Evolutionary conservation across 2,113 vertebrate species (phyloP).

Genomic region (Psophia crepitans): DNA sequence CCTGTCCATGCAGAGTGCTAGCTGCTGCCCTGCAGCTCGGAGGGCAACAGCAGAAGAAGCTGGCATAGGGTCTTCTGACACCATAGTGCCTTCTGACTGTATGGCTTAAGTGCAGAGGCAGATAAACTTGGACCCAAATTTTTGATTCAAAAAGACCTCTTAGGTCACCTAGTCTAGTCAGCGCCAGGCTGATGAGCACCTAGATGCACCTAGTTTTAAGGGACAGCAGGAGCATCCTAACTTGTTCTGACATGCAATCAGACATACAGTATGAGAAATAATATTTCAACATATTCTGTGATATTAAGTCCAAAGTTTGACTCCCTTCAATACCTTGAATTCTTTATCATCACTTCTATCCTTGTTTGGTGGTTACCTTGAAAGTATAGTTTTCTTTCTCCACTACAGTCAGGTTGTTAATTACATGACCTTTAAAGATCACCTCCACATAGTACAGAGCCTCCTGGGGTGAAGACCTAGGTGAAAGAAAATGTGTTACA

Average conservation of each 20-base stretch:
- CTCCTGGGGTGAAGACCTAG: conserved; percentile 21
- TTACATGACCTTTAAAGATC: background rate
- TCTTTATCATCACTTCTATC: background rate
- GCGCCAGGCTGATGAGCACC: background rate
- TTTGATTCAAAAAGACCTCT: background rate
- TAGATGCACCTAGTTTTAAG: background rate
- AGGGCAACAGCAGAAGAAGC: background rate
- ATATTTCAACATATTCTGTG: background rate
- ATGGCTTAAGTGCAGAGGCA: background rate
- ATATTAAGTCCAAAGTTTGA: background rate
- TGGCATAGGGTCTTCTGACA: background rate
- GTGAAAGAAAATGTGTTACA: background rate
- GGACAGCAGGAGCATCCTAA: background rate
- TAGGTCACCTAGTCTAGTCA: background rate
- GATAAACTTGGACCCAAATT: background rate
- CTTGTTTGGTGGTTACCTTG: conserved; percentile 26
- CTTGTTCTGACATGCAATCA: background rate
- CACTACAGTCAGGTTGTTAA: background rate
- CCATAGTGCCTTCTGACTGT: background rate
- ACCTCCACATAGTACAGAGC: conserved; percentile 37
- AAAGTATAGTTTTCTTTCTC: conserved; percentile 34
- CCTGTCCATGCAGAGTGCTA: background rate
- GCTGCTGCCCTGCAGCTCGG: background rate
- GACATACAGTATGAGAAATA: background rate
- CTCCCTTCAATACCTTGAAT: background rate